Evolutionary conservation across 2,797 vertebrate species (phyloP), one percentile per base, ranked within the genome.

Genomic region (Prunella strophiata): DNA sequence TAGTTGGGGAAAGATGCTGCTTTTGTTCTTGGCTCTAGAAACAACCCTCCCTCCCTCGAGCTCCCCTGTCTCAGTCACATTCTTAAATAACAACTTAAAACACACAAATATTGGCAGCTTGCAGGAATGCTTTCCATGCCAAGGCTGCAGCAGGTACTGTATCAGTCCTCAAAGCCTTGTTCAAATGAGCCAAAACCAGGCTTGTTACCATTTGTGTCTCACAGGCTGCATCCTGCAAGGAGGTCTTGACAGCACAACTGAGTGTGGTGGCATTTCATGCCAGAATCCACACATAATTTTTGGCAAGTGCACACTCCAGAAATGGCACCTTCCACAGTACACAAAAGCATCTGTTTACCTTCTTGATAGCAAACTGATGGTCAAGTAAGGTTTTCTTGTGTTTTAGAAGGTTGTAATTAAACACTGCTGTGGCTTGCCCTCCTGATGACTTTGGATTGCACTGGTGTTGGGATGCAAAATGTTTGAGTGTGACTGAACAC

Each of bases 11-110:
- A 91, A 85, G 73, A 85, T 74, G 77, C 91, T 96, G 83, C 89
- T 85, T 97, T 97, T 97, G 96, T 98, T 96, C 97, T 96, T 89
- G 94, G 96, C 97, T 98, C 91, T 78, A 93, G 95, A 93, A 96
- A 88, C 82, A 59, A 89, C 88, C 77, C 82, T 94, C 78, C 85
- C 38, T 65, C 52, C 11, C 54, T 57, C 1, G 3, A 87, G 47
- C 30, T 59, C 55, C 59, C 71, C 57, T 40, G 29, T 80, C 81
- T 95, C 62, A n/a, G 90, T 89, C 40, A 23, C 75, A 30, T 59
- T 83, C 68, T 95, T 91, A 91, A 92, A 91, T 84, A 95, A 52
- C 25, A 91, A 71, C 72, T 38, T 79, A 86, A 91, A 94, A 80
- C 52, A 42, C 38, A 5, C 19, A 66, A 93, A 94, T 62, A 54